A percentile compares a stretch with the other conserved stretches of the same genome.
Conservation (phyloP, 1,140 invertebrate species). For the Drosophila azteca region DNA sequence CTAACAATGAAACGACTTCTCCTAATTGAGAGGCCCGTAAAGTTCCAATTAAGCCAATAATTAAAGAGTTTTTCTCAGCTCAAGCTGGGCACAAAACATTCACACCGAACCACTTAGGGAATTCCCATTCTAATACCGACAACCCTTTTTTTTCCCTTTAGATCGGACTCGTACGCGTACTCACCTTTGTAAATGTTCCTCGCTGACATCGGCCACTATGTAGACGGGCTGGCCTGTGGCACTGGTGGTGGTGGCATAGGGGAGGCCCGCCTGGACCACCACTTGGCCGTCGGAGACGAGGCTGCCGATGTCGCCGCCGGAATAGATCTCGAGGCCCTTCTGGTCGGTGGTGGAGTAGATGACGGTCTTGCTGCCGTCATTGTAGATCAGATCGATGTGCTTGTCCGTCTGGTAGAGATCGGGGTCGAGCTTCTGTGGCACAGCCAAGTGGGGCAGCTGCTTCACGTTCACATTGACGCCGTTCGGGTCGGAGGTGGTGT, state of each 20-base stretch:
- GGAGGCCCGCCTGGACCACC: constrained; percentile 75
- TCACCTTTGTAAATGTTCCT: constrained; percentile 82
- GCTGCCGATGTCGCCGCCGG: constrained; percentile 84
- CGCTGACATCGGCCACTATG: constrained; percentile 76
- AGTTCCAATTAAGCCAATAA: constrained; percentile 30
- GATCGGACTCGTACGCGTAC: constrained; percentile 21
- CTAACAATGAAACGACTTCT: too few species aligned
- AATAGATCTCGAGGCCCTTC: constrained; percentile 84
- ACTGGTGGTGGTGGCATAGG: constrained; percentile 72
- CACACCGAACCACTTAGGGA: constrained; percentile 25
- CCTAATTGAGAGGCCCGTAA: constrained; percentile 1
- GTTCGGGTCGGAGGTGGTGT: constrained; percentile 79
- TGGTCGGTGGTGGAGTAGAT: constrained; percentile 89
- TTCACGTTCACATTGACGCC: constrained; percentile 85
- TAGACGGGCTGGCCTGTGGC: constrained; percentile 78
- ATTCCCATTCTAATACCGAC: not conserved
- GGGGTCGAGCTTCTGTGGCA: constrained; percentile 76
- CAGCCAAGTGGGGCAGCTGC: constrained; percentile 85
- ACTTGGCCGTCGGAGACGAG: constrained; percentile 82
- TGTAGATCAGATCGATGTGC: constrained; percentile 90
- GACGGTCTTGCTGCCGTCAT: constrained; percentile 91
- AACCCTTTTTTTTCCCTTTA: constrained; percentile 33
- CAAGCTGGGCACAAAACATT: constrained; percentile 10
- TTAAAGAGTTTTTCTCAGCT: constrained; percentile 19
- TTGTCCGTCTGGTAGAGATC: constrained; percentile 78